These are phyloP conservation scores for Nipponia nippon DNA, from an alignment of 2,113 vertebrate species.

Conservation along the genomic window DNA sequence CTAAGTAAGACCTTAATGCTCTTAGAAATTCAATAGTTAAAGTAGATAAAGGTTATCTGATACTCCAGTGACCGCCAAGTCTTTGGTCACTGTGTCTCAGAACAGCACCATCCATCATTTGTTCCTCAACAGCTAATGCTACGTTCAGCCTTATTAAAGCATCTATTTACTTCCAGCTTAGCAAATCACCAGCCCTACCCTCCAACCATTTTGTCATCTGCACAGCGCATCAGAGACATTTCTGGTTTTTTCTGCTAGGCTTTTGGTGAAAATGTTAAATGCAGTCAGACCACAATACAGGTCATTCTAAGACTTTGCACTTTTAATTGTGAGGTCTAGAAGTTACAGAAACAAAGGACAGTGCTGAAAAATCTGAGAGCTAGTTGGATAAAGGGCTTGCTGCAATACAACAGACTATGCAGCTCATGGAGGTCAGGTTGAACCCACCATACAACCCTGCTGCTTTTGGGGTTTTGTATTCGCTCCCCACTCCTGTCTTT, in stretches of 20 bases:
- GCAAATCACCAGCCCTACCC: not conserved
- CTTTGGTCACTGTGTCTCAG: not conserved
- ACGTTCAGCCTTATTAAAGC: not conserved
- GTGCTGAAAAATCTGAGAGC: not conserved
- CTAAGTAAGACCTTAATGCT: constrained; percentile 9
- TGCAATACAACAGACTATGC: not conserved
- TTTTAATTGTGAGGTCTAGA: not conserved
- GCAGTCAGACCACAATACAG: not conserved
- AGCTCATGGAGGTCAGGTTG: not conserved
- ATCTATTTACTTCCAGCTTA: not conserved
- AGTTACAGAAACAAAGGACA: not conserved
- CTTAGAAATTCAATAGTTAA: not conserved
- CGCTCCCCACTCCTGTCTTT: not conserved
- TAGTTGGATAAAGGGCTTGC: not conserved
- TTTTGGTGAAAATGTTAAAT: not conserved
- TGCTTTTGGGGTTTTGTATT: not conserved
- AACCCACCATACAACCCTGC: not conserved
- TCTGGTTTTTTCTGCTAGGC: not conserved
- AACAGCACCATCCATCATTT: not conserved
- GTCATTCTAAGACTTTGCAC: not conserved
- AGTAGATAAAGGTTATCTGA: not conserved
- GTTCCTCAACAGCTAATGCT: not conserved
- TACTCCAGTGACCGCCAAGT: not conserved
- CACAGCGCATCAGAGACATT: not conserved
- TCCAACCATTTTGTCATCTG: not conserved